These are phyloP conservation scores for Plectus sambesii DNA, from an alignment of 1,140 invertebrate genomes.

Conservation along the genomic window DNA sequence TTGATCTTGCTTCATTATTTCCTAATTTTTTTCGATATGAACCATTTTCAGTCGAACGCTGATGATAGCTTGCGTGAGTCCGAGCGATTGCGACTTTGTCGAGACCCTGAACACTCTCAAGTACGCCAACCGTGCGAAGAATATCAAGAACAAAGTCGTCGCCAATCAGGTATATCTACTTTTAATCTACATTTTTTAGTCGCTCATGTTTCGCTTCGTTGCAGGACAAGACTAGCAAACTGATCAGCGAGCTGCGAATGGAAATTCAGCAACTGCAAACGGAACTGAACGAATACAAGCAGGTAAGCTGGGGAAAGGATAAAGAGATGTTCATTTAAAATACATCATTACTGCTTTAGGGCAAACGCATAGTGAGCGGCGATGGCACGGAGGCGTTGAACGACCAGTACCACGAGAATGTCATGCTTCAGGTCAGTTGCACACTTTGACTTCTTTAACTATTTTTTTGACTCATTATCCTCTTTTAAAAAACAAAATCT, in stretches of 20 bases:
- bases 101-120: conserved; percentile 94
- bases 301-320: conserved; percentile 50
- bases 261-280: conserved; percentile 77
- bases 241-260: conserved; percentile 68
- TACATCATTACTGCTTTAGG: conserved; percentile 51
- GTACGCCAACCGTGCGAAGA: conserved; percentile 90
- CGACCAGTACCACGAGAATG: conserved; percentile 90
- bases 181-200: too few species aligned
- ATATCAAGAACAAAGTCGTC: conserved; percentile 82
- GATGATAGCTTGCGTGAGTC: conserved; percentile 97
- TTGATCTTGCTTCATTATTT: too few species aligned
- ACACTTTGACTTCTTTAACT: too few species aligned
- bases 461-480: too few species aligned
- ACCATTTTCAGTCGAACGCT: conserved; percentile 71
- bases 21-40: too few species aligned
- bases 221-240: conserved; percentile 85
- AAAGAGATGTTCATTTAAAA: conserved; percentile 3
- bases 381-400: conserved; percentile 75
- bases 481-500: too few species aligned
- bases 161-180: too few species aligned
- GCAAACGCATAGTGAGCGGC: conserved; percentile 69
- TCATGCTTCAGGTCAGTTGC: conserved; percentile 63
- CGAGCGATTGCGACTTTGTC: conserved; percentile 94
- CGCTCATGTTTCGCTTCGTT: too few species aligned
- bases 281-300: conserved; percentile 84